A percentile compares a stretch with the other conserved stretches of the same genome.
phyloP scores from a whole-genome alignment of 64 coral and sea anemone species.

The Montipora efflorescens region DNA sequence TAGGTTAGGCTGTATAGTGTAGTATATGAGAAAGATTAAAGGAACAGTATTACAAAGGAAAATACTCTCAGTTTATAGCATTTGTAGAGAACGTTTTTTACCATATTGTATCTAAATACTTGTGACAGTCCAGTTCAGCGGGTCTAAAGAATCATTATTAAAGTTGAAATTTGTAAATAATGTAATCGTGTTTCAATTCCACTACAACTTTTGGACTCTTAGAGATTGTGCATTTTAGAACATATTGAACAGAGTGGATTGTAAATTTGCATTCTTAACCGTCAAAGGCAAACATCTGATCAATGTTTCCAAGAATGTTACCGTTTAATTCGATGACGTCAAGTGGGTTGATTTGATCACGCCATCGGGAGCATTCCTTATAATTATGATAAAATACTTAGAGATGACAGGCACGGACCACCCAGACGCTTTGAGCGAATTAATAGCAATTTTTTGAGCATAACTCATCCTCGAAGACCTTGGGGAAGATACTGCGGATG shows the following conservation, averaged over 20 bases:
- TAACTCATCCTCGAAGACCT: too few species aligned
- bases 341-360: background rate
- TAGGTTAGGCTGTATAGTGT: too few species aligned
- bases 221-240: background rate
- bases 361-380: background rate
- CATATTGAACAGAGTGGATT: background rate
- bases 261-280: conserved; percentile 3
- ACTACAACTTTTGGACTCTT: background rate
- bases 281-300: conserved; percentile 4
- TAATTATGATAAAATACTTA: background rate
- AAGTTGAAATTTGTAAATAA: background rate
- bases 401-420: too few species aligned
- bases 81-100: background rate
- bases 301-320: background rate
- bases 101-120: background rate
- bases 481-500: too few species aligned
- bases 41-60: too few species aligned
- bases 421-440: too few species aligned
- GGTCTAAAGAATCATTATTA: background rate
- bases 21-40: too few species aligned
- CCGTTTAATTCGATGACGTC: background rate
- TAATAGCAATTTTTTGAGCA: too few species aligned
- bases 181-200: background rate
- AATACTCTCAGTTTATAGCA: background rate
- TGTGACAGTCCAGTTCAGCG: background rate